Evolutionary conservation across 2,113 vertebrate species (phyloP).

Genomic region (Tyto alba): DNA sequence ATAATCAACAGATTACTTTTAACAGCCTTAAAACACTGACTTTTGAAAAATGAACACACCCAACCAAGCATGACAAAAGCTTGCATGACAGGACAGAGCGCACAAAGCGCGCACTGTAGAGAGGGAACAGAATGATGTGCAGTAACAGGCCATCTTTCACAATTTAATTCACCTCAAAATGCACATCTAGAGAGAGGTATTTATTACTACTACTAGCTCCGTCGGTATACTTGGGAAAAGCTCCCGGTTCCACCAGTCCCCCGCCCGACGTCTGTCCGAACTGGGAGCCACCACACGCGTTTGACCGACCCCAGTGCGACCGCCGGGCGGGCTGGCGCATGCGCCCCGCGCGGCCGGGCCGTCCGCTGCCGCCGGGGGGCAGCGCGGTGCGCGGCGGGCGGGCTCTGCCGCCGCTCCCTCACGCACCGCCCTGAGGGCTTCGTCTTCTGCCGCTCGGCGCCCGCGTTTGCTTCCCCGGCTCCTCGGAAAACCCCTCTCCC

Average conservation of each 20-base stretch:
- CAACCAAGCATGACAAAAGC: neutral
- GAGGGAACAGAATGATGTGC: rapidly evolving
- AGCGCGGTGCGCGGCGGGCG: no score
- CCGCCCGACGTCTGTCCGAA: rapidly evolving
- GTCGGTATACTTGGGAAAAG: neutral
- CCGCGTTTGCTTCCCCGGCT: no score
- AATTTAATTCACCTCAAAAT: neutral
- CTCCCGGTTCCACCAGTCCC: no score
- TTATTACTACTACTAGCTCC: no score
- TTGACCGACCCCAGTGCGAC: no score
- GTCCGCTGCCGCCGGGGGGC: no score
- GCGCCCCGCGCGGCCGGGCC: no score
- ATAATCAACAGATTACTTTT: neutral
- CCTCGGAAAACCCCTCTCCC: no score
- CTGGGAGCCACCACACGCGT: no score
- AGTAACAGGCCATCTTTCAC: no score
- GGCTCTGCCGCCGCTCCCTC: no score
- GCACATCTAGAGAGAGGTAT: neutral
- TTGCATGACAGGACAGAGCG: neutral
- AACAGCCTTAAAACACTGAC: neutral
- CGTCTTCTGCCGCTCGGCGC: neutral
- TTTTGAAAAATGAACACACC: neutral
- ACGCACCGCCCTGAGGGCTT: rapidly evolving
- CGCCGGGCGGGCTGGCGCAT: no score
- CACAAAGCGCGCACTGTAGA: rapidly evolving